Percentiles rank a stretch among this genome's conserved stretches.
These are phyloP conservation scores for Micrastur ruficollis DNA, from an alignment of 2,797 vertebrate species.

Conservation along the genomic window DNA sequence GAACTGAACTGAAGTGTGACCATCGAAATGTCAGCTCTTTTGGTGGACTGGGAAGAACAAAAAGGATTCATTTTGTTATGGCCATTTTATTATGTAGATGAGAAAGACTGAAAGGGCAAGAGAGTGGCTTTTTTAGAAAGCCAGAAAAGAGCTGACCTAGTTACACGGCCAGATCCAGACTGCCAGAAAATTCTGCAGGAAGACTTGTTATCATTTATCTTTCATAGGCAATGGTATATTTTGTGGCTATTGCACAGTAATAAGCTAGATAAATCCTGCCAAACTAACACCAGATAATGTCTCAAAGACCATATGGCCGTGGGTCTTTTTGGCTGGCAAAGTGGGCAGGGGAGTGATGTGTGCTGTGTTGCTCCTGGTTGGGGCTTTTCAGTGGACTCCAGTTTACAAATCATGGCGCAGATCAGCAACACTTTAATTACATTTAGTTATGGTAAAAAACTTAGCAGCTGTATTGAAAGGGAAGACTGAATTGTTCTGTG, in stretches of 20 bases:
- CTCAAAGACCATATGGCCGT: not conserved
- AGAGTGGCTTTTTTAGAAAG: not conserved
- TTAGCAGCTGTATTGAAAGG: not conserved
- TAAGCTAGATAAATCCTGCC: not conserved
- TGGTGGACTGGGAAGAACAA: not conserved
- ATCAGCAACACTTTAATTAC: slow-evolving; percentile 9
- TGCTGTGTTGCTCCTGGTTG: not conserved
- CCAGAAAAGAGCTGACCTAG: not conserved
- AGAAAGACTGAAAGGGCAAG: not conserved
- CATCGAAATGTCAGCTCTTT: not conserved
- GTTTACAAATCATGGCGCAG: not conserved
- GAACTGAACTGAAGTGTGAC: not conserved
- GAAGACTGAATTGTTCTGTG: not conserved
- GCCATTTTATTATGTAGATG: not conserved
- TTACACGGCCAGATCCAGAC: not conserved
- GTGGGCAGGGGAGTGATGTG: not conserved
- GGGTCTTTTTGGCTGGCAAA: not conserved
- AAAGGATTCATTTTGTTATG: not conserved
- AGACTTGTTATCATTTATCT: not conserved
- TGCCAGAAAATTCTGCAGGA: not conserved
- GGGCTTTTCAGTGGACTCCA: not conserved
- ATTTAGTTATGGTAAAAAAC: not conserved
- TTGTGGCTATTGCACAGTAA: not conserved
- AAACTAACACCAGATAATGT: not conserved
- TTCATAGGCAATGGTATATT: not conserved